phyloP scores from a whole-genome alignment of 2,113 vertebrate species.

The Pitta sordida region DNA sequence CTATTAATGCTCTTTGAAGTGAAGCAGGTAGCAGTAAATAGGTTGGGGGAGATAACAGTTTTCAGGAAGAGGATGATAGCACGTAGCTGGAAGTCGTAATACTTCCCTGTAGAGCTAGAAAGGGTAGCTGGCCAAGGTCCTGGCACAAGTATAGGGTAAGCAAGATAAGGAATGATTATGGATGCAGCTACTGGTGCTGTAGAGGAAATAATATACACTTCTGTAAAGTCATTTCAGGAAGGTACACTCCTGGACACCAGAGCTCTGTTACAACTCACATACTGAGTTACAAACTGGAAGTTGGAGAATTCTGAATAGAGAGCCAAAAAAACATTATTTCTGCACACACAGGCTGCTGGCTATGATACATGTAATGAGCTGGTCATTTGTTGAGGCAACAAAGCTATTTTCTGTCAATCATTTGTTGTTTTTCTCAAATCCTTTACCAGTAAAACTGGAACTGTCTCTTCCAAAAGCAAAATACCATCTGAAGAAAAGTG shows the following conservation, averaged over 20 bases:
- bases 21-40: neutral
- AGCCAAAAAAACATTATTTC: neutral
- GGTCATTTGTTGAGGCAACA: neutral
- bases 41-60: neutral
- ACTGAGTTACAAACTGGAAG: neutral
- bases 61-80: neutral
- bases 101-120: neutral
- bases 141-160: accelerated
- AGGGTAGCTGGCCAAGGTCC: neutral
- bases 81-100: neutral
- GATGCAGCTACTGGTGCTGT: neutral
- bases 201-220: neutral
- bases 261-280: neutral
- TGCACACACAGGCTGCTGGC: neutral
- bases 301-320: neutral
- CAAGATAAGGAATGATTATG: neutral
- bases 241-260: neutral
- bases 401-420: neutral
- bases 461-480: neutral
- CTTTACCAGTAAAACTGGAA: neutral
- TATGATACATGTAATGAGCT: neutral
- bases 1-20: neutral
- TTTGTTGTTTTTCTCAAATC: neutral
- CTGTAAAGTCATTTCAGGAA: neutral
- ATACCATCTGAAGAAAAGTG: neutral